phyloP scores from a whole-genome alignment of 1,140 invertebrate species.

The Planococcus citri region DNA sequence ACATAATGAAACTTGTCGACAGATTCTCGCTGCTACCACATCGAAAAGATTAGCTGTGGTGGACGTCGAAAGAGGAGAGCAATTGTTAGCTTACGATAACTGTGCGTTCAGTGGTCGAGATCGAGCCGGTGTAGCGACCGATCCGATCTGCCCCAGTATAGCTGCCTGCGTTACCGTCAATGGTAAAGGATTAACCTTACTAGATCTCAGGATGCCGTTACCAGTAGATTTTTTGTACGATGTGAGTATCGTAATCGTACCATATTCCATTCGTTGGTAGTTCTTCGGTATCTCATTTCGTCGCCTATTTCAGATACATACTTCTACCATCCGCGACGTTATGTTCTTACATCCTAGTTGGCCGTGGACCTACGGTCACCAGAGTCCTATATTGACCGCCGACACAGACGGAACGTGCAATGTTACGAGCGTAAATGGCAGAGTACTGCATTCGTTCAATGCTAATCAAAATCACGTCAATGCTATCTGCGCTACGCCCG shows the following conservation, averaged over 20 bases:
- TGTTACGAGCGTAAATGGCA: slow-evolving; percentile 37
- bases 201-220: slow-evolving; percentile 40
- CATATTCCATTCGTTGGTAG: too few relatives aligned
- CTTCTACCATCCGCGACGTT: slow-evolving; percentile 37
- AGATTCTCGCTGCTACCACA: slow-evolving; percentile 40
- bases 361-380: slow-evolving; percentile 35
- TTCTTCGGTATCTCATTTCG: too few relatives aligned
- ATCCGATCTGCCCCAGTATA: slow-evolving; percentile 38
- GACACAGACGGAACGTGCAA: slow-evolving; percentile 38
- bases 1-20: too few relatives aligned
- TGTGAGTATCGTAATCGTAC: slow-evolving; percentile 30
- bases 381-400: slow-evolving; percentile 35
- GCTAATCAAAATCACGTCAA: slow-evolving; percentile 37
- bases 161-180: slow-evolving; percentile 39
- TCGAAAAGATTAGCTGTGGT: slow-evolving; percentile 37
- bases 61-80: slow-evolving; percentile 39
- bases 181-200: slow-evolving; percentile 40
- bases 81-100: slow-evolving; percentile 40
- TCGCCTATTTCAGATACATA: slow-evolving; percentile 36
- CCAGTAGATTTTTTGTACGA: slow-evolving; percentile 41
- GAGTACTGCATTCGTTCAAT: slow-evolving; percentile 36
- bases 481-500: slow-evolving; percentile 38
- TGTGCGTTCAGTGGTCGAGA: slow-evolving; percentile 39
- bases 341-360: slow-evolving; percentile 38
- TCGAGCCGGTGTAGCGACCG: slow-evolving; percentile 38